Percentiles rank a stretch among this genome's conserved stretches.
These are phyloP conservation scores for Zoroaster sp. DNA, from an alignment of 53 echinoderm and acorn worm genomes.

Conservation along the genomic window DNA sequence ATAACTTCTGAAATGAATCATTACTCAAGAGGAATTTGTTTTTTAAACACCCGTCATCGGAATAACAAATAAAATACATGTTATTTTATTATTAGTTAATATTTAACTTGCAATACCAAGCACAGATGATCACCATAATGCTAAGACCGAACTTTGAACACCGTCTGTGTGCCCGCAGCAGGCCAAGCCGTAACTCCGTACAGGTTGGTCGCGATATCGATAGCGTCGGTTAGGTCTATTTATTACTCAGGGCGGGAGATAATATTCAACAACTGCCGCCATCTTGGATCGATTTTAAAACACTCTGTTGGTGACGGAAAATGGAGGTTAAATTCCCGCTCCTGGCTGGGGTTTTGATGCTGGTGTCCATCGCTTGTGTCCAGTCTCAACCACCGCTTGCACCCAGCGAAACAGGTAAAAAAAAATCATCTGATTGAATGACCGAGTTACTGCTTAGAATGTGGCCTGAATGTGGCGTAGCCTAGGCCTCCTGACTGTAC, in stretches of 20 bases:
- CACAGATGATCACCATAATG: conserved; percentile 1
- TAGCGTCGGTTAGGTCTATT: conserved; percentile 26
- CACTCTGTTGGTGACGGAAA: not conserved
- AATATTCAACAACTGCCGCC: not conserved
- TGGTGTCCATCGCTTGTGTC: not conserved
- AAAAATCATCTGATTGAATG: no score
- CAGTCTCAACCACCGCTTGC: not conserved
- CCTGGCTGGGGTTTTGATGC: not conserved
- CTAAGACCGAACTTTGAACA: not conserved
- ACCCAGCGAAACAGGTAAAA: not conserved
- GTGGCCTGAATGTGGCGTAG: no score
- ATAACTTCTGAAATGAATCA: no score
- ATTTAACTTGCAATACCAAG: conserved; percentile 1
- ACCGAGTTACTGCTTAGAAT: no score
- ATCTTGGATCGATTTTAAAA: conserved; percentile 18
- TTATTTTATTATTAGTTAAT: not conserved
- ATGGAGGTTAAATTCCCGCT: conserved; percentile 17
- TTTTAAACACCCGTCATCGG: no score
- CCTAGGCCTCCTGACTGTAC: no score
- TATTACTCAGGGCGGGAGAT: conserved; percentile 38
- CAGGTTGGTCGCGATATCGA: not conserved
- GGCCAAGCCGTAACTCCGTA: no score
- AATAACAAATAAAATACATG: no score
- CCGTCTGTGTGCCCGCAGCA: not conserved
- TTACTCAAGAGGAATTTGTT: no score